phyloP scores from a whole-genome alignment of 2,113 vertebrate species.

The Syngnathoides biaculeatus region DNA sequence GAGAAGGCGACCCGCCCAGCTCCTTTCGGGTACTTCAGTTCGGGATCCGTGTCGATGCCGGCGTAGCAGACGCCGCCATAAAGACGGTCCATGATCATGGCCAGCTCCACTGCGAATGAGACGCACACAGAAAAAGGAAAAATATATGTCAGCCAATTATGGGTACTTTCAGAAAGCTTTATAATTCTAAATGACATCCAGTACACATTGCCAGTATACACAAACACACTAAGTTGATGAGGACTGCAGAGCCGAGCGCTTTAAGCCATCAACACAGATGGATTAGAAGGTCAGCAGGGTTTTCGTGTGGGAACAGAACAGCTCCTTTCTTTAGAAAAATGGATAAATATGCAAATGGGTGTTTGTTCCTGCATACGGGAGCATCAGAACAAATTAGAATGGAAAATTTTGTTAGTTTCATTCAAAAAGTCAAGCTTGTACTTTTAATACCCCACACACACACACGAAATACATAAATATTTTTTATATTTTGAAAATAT shows the following conservation, averaged over 20 bases:
- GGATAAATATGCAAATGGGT: conserved; percentile 4
- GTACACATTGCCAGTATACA: conserved; percentile 9
- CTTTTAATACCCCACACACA: too few relatives aligned
- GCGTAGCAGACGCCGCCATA: conserved; percentile 98
- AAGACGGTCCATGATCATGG: conserved; percentile 99
- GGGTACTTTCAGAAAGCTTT: not conserved
- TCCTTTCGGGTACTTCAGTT: conserved; percentile 98
- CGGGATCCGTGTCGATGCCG: conserved; percentile 97
- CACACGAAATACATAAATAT: too few relatives aligned
- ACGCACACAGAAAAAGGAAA: not conserved
- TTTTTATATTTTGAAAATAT: too few relatives aligned
- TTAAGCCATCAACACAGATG: conserved; percentile 17
- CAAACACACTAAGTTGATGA: conserved; percentile 13
- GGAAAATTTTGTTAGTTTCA: not conserved
- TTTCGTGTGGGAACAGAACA: conserved; percentile 11
- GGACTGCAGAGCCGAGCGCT: conserved; percentile 26
- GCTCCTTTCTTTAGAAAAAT: conserved; percentile 12
- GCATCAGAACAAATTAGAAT: not conserved
- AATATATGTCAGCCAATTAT: conserved; percentile 1
- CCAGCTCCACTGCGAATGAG: conserved; percentile 85
- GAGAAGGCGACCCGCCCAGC: conserved; percentile 97
- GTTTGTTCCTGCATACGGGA: not conserved
- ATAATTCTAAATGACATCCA: not conserved
- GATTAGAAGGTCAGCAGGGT: conserved; percentile 16
- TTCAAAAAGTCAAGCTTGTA: not conserved